Base-by-base conservation (phyloP, 2,888 invertebrate genomes). In the Cheiracanthium punctorium region DNA sequence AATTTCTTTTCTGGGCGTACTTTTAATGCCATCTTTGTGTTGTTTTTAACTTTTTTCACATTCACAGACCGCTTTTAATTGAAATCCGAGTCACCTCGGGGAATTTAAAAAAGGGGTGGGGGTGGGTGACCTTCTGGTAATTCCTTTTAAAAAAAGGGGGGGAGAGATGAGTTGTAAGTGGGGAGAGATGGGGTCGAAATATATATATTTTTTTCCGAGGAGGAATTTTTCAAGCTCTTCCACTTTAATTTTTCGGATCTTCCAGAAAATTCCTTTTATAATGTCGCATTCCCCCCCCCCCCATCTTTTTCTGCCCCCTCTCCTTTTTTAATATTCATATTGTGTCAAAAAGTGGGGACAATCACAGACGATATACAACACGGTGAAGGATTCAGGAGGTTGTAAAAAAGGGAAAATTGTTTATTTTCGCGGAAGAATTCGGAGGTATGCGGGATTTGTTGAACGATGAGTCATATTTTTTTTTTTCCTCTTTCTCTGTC, bases 11-110 rank as follows among this genome's bases (percentile, higher is more conserved):
- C 48, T n/a, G n/a, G 14, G 41, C 58, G 28, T 8, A 12, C 43
- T 65, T 29, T 64, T 65, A 41, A 65, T 30, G 52, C 43, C 64
- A 41, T 48, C 29, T 64, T 37, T 72, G 30, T 64, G 30, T 64
- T 72, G 41, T 72, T 73, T 80, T 81, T n/a, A n/a, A 70, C 58
- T 82, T 82, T n/a, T n/a, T 70, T 48, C 69, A 70, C 48, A 82
- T 41, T 82, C 75, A 52, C 75, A 52, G 70, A 58, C 70, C 75
- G 43, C 82, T 75, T 75, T 82, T 82, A 82, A 82, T 82, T 82
- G 82, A 82, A 82, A 82, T 75, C 58, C 70, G 82, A 76, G 82
- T 70, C 20, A 43, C n/a, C 20, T 37, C 30, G 33, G 32, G 32
- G 48, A n/a, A 10, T n/a, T n/a, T n/a, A n/a, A 37, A 41, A 20